Percentiles rank a stretch among this genome's conserved stretches.
phyloP scores from a whole-genome alignment of 1,140 invertebrate genomes.

The Lutraria rhynchaena region DNA sequence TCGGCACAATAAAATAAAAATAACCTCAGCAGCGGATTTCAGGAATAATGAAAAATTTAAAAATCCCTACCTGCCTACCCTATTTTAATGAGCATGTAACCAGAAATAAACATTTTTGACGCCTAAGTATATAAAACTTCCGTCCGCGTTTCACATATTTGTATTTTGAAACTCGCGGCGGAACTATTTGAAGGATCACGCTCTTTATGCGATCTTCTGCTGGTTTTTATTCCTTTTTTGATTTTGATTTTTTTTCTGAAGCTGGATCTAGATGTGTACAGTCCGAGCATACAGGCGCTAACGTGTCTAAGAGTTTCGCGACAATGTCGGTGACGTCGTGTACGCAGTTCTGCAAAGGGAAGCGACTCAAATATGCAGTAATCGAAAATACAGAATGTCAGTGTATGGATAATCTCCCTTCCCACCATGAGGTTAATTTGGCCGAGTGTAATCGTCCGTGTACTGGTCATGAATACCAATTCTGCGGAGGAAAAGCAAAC shows the following conservation, averaged over 20 bases:
- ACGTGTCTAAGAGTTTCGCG: neutral
- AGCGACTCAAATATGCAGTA: slow-evolving; percentile 1
- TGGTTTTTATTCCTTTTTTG: no score
- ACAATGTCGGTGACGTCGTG: slow-evolving; percentile 16
- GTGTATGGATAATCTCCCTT: slow-evolving; percentile 23
- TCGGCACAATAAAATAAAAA: no score
- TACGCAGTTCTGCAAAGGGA: slow-evolving; percentile 39
- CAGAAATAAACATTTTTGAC: no score
- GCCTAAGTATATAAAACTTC: no score
- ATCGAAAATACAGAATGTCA: slow-evolving; percentile 13
- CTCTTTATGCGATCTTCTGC: no score
- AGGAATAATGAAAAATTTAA: no score
- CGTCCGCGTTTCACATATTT: no score
- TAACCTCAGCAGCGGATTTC: no score
- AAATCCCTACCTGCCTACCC: no score
- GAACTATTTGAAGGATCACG: no score
- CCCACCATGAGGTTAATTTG: neutral
- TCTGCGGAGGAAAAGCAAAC: slow-evolving; percentile 34
- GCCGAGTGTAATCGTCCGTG: neutral
- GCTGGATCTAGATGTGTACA: neutral
- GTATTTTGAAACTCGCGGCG: no score
- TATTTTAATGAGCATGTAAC: no score
- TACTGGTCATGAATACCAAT: slow-evolving; percentile 35
- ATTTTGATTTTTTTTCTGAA: neutral
- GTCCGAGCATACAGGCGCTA: neutral